Base-by-base conservation (phyloP, 2,888 invertebrate species). In the Epiblema foenella region DNA sequence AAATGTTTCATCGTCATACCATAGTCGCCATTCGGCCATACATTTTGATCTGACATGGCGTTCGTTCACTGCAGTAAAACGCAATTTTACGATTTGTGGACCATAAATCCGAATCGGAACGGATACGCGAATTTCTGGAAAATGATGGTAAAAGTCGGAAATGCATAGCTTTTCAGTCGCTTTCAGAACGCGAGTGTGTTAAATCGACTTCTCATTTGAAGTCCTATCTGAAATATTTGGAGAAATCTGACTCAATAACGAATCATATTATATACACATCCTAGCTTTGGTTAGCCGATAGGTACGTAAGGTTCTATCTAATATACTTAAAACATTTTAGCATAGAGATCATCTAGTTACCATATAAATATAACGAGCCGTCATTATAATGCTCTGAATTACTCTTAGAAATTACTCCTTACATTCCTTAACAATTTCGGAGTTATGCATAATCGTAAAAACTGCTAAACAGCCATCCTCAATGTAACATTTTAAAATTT, bases 61-160 rank as follows among this genome's bases (percentile, higher is more conserved):
- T 60, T n/a, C 46, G 24, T 24, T 24, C 24, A 20, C 52, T 24
- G 52, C 58, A 57, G 49, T 66, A 66, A 58, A 58, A 58, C 18
- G 17, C 56, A 57, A 46, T 57, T 58, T 49, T 17, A 57, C 57
- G 57, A 46, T 57, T 46, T n/a, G 49, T 37, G 42, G 15, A 0
- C 42, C 24, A 18, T 58, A 51, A 58, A 58, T n/a, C 10, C 1
- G 57, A 49, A 56, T 29, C 10, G 10, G 52, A 37, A 18, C 18
- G 37, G 63, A 49, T 49, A 15, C 33, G 49, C 57, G 9, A 12
- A 46, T 18, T 66, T 46, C 12, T 15, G 2, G 33, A 33, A 33
- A 46, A 29, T 46, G 29, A 24, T 56, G 15, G 17, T 17, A 15
- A 24, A 17, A n/a, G 20, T 56, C 20, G 4, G 1, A 17, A 65